Conservation (phyloP, 2,797 vertebrate genomes). For the Sebastes miniatus region DNA sequence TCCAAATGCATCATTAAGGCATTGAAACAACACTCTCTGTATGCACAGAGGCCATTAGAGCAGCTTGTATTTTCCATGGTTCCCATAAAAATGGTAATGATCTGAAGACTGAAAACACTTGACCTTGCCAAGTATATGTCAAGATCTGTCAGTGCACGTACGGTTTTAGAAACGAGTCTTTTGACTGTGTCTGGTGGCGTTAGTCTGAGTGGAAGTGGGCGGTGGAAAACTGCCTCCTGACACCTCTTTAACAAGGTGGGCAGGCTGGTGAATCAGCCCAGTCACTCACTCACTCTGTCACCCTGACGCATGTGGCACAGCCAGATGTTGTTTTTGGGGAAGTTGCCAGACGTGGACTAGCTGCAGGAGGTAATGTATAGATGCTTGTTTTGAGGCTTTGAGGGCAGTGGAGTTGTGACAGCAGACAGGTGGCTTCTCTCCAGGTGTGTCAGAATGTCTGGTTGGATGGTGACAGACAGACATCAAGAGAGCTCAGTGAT, state of each 20-base stretch:
- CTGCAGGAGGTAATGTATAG: conserved; percentile 69
- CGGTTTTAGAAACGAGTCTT: conserved; percentile 64
- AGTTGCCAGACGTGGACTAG: conserved; percentile 66
- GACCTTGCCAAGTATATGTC: conserved; percentile 79
- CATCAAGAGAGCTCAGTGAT: conserved; percentile 13
- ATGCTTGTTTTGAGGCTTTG: conserved; percentile 56
- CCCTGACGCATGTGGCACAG: conserved; percentile 61
- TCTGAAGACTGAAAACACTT: conserved; percentile 76
- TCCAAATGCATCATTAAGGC: conserved; percentile 72
- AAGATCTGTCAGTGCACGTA: conserved; percentile 72
- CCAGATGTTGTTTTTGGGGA: conserved; percentile 82
- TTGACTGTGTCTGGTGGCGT: conserved; percentile 72
- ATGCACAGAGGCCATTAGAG: conserved; percentile 73
- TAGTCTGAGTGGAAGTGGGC: conserved; percentile 79
- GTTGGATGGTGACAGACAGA: conserved; percentile 7
- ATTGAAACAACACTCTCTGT: conserved; percentile 75
- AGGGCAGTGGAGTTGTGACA: conserved; percentile 48
- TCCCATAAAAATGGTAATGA: conserved; percentile 80
- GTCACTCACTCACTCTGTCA: conserved; percentile 68
- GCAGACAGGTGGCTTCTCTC: conserved; percentile 61
- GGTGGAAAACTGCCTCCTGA: conserved; percentile 80
- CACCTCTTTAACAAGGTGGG: conserved; percentile 84
- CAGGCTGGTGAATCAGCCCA: conserved; percentile 77
- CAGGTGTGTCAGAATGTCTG: conserved; percentile 53
- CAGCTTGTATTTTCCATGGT: conserved; percentile 76